Evolutionary conservation across 2,797 vertebrate genomes (phyloP), one percentile per base, ranked within the genome.

Genomic region (Phrynocephalus guinanensis): DNA sequence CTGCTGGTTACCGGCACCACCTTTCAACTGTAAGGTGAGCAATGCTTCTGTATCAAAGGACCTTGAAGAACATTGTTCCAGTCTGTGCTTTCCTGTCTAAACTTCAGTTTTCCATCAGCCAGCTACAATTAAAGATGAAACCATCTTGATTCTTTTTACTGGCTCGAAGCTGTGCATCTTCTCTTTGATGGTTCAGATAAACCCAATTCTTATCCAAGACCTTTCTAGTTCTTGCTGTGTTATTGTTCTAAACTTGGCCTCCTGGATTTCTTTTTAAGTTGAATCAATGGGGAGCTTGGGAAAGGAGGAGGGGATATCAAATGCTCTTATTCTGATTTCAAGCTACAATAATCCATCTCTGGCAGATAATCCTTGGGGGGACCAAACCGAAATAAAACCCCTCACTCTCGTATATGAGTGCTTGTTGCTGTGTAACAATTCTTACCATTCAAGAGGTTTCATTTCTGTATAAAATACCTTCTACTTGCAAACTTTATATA

Each of bases 341-440:
- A 70, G 66, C 24, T 82, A 75, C 72, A 82, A 24, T 13, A 81
- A n/a, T 50, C 8, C 6, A 3, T 56, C 70, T 87, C 73, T 90
- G 50, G 73, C 82, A 33, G 5, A 66, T 76, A n/a, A 88, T 87
- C 92, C 78, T 84, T 90, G 83, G 84, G 89, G 67, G 13, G 89
- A 82, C 84, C 86, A 82, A 82, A 11, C n/a, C 71, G 44, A 68
- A 82, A 82, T 26, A 76, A 50, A 16, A 60, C 66, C 26, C 38
- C 60, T 63, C 20, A 18, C 60, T 63, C 60, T 63, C 33, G 33
- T 63, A 18, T 63, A 63, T 15, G 5, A 20, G 60, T 20, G 15
- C 11, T 63, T 20, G 15, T 63, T 63, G 60, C 18, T 63, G 60
- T 63, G 60, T 63, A 63, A 63, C 60, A 63, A 63, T 63, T 16